Percentiles rank a stretch among this genome's conserved stretches.
These are phyloP conservation scores for Harpegnathos saltator DNA, from an alignment of 1,140 invertebrate genomes.

Conservation along the genomic window DNA sequence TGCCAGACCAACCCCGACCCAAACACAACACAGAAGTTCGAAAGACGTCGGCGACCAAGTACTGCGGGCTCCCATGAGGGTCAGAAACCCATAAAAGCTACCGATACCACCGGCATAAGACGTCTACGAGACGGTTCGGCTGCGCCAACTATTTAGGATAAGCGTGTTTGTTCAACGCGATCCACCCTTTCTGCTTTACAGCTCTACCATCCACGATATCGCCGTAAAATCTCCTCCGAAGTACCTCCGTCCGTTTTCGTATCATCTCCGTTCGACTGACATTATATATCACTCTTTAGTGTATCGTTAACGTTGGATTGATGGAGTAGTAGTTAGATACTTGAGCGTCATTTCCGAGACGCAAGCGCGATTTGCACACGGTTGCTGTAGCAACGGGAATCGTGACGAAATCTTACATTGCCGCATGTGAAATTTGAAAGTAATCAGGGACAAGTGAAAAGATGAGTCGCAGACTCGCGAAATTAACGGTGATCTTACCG, in stretches of 20 bases:
- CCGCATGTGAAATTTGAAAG: not conserved
- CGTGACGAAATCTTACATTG: not conserved
- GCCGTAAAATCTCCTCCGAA: too few species aligned
- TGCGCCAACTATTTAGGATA: not conserved
- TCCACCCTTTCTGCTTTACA: not conserved
- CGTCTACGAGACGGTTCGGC: not conserved
- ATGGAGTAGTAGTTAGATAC: not conserved
- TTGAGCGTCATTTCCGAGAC: not conserved
- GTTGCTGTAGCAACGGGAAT: not conserved
- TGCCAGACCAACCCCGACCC: conserved; percentile 21
- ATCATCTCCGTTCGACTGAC: too few species aligned
- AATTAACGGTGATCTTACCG: not conserved
- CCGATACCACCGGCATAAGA: not conserved
- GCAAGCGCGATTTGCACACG: not conserved
- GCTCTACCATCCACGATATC: not conserved
- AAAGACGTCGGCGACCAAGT: not conserved
- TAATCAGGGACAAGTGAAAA: not conserved
- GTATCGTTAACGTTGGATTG: not conserved
- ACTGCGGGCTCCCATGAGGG: conserved; percentile 7
- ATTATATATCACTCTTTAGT: not conserved
- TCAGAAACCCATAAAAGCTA: not conserved
- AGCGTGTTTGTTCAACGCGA: too few species aligned
- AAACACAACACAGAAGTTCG: not conserved
- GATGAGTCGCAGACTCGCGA: not conserved
- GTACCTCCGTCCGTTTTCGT: too few species aligned